Conservation (phyloP, 2,797 vertebrate genomes). For the Sebastes variabilis region DNA sequence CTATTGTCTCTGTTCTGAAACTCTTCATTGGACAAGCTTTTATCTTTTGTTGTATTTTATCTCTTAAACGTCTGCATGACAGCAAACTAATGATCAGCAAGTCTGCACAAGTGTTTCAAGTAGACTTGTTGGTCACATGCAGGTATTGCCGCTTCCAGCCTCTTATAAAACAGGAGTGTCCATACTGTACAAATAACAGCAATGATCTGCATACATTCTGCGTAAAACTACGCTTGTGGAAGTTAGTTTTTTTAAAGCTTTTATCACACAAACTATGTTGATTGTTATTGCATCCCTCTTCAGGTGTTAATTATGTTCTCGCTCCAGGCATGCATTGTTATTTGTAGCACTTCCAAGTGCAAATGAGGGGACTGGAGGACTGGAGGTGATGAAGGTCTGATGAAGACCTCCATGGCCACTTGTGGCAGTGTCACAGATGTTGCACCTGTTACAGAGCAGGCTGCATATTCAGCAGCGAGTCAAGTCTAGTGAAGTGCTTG, state of each 20-base stretch:
- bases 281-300: background rate
- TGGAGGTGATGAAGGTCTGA: background rate
- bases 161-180: background rate
- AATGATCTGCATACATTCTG: background rate
- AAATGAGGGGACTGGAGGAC: background rate
- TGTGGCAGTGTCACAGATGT: constrained; percentile 13
- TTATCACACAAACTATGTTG: background rate
- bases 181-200: background rate
- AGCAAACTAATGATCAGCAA: constrained; percentile 8
- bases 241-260: background rate
- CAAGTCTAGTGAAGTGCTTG: constrained; percentile 14
- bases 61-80: background rate
- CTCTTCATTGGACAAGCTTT: background rate
- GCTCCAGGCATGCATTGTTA: background rate
- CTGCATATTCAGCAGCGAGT: constrained; percentile 2
- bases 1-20: background rate
- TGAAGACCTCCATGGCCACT: constrained; percentile 8
- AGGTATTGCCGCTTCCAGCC: constrained; percentile 27
- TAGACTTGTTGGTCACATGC: constrained; percentile 4
- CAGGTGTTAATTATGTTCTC: constrained; percentile 26
- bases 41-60: background rate
- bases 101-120: constrained; percentile 16
- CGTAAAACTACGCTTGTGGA: background rate
- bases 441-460: constrained; percentile 12
- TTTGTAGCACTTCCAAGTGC: background rate